Evolutionary conservation across 2,113 vertebrate genomes (phyloP).

Genomic region (Corythaixoides concolor): DNA sequence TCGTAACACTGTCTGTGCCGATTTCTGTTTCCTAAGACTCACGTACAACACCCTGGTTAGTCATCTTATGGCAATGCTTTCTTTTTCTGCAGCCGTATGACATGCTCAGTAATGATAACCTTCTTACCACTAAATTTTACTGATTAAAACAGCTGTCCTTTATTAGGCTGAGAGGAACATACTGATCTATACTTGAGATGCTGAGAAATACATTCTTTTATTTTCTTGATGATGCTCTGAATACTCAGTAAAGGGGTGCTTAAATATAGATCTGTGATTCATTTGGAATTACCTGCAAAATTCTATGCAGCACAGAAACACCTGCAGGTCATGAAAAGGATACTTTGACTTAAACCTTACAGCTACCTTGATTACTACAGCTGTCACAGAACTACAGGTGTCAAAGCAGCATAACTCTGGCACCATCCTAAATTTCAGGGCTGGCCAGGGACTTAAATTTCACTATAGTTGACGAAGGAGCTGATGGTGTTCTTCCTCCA

Average conservation of each 20-base stretch:
- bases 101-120: background rate
- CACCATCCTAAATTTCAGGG: background rate
- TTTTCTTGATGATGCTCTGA: background rate
- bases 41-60: background rate
- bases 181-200: background rate
- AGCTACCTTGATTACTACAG: background rate
- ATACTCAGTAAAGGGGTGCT: background rate
- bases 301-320: background rate
- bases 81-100: background rate
- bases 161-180: background rate
- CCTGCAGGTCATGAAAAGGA: background rate
- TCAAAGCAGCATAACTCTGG: background rate
- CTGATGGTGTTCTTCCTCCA: background rate
- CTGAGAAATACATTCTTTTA: background rate
- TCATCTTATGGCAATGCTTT: background rate
- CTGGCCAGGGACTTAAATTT: background rate
- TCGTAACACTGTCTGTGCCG: accelerated
- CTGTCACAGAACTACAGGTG: background rate
- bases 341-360: background rate
- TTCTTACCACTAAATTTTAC: background rate
- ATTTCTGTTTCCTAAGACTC: background rate
- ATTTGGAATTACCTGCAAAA: background rate
- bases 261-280: background rate
- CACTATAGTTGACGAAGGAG: background rate
- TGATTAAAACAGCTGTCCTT: background rate